Conservation (phyloP, 2,113 vertebrate genomes). For the Channa maculata region DNA sequence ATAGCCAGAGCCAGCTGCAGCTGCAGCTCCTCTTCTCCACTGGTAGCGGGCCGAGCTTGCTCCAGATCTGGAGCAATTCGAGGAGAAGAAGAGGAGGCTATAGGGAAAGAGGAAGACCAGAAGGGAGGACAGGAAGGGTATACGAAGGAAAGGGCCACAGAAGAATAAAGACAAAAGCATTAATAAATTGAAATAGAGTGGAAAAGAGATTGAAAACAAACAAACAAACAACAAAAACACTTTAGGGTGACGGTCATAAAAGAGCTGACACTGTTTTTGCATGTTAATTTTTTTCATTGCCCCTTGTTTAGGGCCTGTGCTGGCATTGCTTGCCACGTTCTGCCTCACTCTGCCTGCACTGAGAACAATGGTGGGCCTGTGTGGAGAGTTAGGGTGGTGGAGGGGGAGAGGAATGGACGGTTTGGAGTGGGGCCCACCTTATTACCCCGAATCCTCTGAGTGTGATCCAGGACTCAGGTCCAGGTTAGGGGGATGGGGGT, state of each 20-base stretch:
- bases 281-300: conserved; percentile 75
- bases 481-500: conserved; percentile 32
- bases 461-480: conserved; percentile 50
- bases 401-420: conserved; percentile 60
- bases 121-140: conserved; percentile 6
- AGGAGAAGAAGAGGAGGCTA: conserved; percentile 90
- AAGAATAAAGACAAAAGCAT: conserved; percentile 25
- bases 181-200: conserved; percentile 9
- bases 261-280: conserved; percentile 65
- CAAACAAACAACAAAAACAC: conserved; percentile 29
- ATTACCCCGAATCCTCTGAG: conserved; percentile 61
- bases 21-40: conserved; percentile 95
- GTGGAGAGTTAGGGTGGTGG: conserved; percentile 55
- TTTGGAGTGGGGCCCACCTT: conserved; percentile 66
- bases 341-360: conserved; percentile 63
- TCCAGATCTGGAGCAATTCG: conserved; percentile 90
- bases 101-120: conserved; percentile 45
- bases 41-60: conserved; percentile 91
- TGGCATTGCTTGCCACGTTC: conserved; percentile 73
- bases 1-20: conserved; percentile 95
- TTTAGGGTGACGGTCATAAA: conserved; percentile 47
- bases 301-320: conserved; percentile 72
- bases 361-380: conserved; percentile 83
- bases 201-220: conserved; percentile 10
- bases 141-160: conserved; percentile 1